Evolutionary conservation across 2,113 vertebrate species (phyloP).

Genomic region (Epinephelus cyanopodus): DNA sequence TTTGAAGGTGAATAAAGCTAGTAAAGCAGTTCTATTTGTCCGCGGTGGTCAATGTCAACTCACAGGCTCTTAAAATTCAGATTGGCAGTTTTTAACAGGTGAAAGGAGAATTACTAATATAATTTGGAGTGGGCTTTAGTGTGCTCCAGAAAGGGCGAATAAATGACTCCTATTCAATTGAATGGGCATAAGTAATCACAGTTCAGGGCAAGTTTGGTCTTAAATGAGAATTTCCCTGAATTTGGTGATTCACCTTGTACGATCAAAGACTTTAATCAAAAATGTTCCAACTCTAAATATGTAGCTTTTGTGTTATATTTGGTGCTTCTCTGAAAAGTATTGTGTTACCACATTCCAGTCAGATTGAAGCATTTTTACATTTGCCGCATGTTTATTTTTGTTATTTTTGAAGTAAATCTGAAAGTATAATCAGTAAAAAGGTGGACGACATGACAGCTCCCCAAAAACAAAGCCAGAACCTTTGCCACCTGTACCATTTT

Average conservation of each 20-base stretch:
- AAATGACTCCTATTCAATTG: slow-evolving; percentile 8
- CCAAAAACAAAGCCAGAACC: no score
- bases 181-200: slow-evolving; percentile 20
- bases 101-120: slow-evolving; percentile 40
- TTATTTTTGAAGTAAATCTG: not conserved
- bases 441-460: no score
- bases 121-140: slow-evolving; percentile 38
- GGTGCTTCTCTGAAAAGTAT: not conserved
- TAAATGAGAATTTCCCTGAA: not conserved
- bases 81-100: slow-evolving; percentile 49
- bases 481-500: no score
- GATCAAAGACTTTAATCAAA: not conserved
- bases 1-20: slow-evolving; percentile 53
- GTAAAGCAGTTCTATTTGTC: slow-evolving; percentile 55
- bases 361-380: not conserved
- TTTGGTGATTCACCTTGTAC: slow-evolving; percentile 13
- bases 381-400: not conserved
- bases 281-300: not conserved
- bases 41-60: slow-evolving; percentile 61
- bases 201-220: slow-evolving; percentile 9
- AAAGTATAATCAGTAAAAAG: not conserved
- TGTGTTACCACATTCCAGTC: not conserved
- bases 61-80: slow-evolving; percentile 58
- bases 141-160: slow-evolving; percentile 32
- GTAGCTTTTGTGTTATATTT: not conserved